A percentile compares a stretch with the other conserved stretches of the same genome.
Evolutionary conservation across 2,888 invertebrate genomes (phyloP).

Genomic region (Masnerella sp.): DNA sequence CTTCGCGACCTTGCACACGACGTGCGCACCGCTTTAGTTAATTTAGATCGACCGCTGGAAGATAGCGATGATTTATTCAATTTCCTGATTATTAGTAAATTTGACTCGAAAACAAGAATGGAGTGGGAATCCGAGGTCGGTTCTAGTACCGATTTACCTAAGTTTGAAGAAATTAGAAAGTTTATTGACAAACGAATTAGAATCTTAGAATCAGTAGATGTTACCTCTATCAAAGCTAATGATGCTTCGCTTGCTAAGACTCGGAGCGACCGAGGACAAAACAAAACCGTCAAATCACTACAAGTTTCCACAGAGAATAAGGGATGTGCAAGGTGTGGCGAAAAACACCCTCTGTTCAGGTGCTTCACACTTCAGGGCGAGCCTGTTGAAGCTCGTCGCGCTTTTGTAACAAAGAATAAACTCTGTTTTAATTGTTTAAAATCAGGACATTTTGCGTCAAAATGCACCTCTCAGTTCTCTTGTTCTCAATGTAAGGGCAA

Average conservation of each 20-base stretch:
- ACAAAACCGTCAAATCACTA: background rate
- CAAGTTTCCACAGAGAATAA: background rate
- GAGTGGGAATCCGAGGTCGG: conserved; percentile 9
- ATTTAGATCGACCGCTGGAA: background rate
- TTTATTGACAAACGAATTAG: background rate
- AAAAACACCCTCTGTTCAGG: conserved; percentile 15
- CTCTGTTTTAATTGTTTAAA: conserved; percentile 20
- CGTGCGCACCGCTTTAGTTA: background rate
- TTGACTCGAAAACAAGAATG: conserved; percentile 1
- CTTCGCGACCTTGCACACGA: background rate
- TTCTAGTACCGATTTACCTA: background rate
- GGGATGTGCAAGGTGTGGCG: conserved; percentile 4
- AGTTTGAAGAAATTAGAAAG: conserved; percentile 7
- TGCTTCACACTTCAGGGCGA: conserved; percentile 14
- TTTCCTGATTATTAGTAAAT: background rate
- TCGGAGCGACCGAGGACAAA: background rate
- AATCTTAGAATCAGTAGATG: no score
- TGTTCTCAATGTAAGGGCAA: conserved; percentile 4
- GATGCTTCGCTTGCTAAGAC: no score
- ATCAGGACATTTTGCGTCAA: background rate
- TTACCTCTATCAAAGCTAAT: no score
- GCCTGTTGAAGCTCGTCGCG: background rate
- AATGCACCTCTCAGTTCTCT: background rate
- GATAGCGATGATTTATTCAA: conserved; percentile 11
- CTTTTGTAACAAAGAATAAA: background rate